phyloP scores from a whole-genome alignment of 1,140 invertebrate genomes.

The Zaprionus nigranus region DNA sequence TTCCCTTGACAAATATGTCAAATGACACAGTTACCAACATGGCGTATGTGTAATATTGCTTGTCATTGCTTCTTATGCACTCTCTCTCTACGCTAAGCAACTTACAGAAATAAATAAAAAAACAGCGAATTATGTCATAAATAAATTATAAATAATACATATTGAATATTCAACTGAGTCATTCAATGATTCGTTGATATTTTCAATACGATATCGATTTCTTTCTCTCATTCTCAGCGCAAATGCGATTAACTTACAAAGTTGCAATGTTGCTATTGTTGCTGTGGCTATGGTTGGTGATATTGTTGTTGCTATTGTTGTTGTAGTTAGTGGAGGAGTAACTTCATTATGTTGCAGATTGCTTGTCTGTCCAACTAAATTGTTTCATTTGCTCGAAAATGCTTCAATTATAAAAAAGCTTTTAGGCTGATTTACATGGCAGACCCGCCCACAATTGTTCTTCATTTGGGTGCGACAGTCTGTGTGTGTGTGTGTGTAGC shows the following conservation, averaged over 20 bases:
- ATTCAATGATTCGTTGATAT: not conserved
- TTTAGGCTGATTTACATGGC: conserved; percentile 58
- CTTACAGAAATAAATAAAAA: not conserved
- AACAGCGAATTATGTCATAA: not conserved
- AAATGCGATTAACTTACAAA: conserved; percentile 26
- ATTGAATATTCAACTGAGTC: not conserved
- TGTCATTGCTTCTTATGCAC: conserved; percentile 25
- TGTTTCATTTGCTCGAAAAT: conserved; percentile 51
- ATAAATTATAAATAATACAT: not conserved
- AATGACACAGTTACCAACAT: conserved; percentile 41
- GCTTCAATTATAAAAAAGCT: conserved; percentile 57
- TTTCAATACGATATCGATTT: not conserved
- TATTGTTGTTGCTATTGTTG: conserved; percentile 10
- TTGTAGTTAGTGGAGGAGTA: conserved; percentile 9
- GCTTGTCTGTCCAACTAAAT: conserved; percentile 38
- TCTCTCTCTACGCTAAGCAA: not conserved
- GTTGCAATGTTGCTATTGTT: conserved; percentile 13
- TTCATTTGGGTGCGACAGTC: not conserved
- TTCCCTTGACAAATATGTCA: conserved; percentile 39
- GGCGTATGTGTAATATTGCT: conserved; percentile 50
- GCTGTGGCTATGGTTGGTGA: not conserved
- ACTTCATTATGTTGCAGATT: conserved; percentile 46
- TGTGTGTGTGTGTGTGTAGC: conserved; percentile 20
- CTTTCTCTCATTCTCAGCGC: not conserved
- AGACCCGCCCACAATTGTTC: conserved; percentile 13